A percentile compares a stretch with the other conserved stretches of the same genome.
These are phyloP conservation scores for Neoniphon sammara DNA, from an alignment of 2,797 vertebrate species.

Conservation along the genomic window DNA sequence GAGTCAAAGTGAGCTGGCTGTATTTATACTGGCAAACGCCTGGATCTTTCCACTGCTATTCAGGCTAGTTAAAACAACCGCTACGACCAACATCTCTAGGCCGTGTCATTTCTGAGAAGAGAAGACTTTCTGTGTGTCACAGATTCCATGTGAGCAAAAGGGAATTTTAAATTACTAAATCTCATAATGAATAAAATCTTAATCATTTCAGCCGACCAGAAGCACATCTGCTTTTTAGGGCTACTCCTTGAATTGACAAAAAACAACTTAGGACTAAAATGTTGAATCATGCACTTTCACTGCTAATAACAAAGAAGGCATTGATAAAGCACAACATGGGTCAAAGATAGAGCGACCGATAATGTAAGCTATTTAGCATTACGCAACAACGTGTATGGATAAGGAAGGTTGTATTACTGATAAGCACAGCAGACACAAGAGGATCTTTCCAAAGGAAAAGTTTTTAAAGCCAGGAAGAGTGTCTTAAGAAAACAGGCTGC, in stretches of 20 bases:
- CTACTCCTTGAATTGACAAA: conserved; percentile 21
- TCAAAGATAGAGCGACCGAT: conserved; percentile 41
- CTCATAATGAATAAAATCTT: conserved; percentile 28
- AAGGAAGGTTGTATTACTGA: conserved; percentile 40
- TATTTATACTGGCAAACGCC: conserved; percentile 68
- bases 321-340: conserved; percentile 35
- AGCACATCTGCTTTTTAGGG: conserved; percentile 23
- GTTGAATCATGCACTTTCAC: conserved; percentile 29
- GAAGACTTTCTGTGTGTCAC: conserved; percentile 38
- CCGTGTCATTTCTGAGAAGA: conserved; percentile 52
- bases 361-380: conserved; percentile 40
- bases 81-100: conserved; percentile 30
- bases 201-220: conserved; percentile 21
- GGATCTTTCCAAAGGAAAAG: conserved; percentile 22
- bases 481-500: conserved; percentile 21
- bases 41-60: conserved; percentile 61
- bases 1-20: conserved; percentile 63
- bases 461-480: conserved; percentile 27
- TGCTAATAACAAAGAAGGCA: conserved; percentile 44
- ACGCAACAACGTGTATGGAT: conserved; percentile 43
- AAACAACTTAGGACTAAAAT: conserved; percentile 23
- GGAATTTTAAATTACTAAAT: conserved; percentile 14
- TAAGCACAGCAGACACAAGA: conserved; percentile 28
- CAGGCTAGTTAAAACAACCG: conserved; percentile 61
- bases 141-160: conserved; percentile 45